These are phyloP conservation scores for Coregonus ussuriensis DNA, from an alignment of 2,797 vertebrate genomes.

Conservation along the genomic window DNA sequence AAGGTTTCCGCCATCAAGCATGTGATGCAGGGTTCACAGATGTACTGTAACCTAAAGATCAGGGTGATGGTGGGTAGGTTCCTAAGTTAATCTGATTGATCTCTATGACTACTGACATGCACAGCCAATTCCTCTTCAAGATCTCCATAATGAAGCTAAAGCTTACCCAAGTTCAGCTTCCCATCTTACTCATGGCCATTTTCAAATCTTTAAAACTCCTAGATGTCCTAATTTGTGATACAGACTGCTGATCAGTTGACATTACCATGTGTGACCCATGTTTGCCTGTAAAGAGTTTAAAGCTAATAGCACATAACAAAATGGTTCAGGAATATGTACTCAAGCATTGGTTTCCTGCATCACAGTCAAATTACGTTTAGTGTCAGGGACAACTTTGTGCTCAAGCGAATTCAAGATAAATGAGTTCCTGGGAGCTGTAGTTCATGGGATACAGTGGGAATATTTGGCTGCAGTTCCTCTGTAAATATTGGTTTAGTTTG, in stretches of 20 bases:
- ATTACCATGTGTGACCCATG: too few relatives aligned
- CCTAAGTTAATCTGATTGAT: neutral
- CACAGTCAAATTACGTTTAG: slow-evolving; percentile 45
- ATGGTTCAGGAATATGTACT: too few relatives aligned
- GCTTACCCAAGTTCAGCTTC: neutral
- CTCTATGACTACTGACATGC: neutral
- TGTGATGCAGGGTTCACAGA: slow-evolving; percentile 29
- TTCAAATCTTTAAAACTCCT: neutral
- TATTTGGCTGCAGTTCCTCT: slow-evolving; percentile 72
- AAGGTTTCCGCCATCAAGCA: slow-evolving; percentile 63
- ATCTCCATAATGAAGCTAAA: slow-evolving; percentile 20
- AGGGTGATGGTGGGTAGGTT: neutral
- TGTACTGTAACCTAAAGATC: slow-evolving; percentile 6
- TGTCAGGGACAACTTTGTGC: slow-evolving; percentile 55
- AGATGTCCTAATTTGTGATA: neutral
- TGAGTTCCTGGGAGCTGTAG: slow-evolving; percentile 55
- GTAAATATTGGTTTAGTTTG: slow-evolving; percentile 80
- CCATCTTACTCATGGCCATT: neutral
- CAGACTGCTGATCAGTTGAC: too few relatives aligned
- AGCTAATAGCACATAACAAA: too few relatives aligned
- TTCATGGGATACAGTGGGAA: slow-evolving; percentile 71
- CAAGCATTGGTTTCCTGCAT: slow-evolving; percentile 36
- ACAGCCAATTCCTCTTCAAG: slow-evolving; percentile 11
- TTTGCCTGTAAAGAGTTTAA: too few relatives aligned
- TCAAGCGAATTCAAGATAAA: slow-evolving; percentile 71